Percentiles rank a stretch among this genome's conserved stretches.
Conservation (phyloP, 2,888 invertebrate species). For the Mantis religiosa region DNA sequence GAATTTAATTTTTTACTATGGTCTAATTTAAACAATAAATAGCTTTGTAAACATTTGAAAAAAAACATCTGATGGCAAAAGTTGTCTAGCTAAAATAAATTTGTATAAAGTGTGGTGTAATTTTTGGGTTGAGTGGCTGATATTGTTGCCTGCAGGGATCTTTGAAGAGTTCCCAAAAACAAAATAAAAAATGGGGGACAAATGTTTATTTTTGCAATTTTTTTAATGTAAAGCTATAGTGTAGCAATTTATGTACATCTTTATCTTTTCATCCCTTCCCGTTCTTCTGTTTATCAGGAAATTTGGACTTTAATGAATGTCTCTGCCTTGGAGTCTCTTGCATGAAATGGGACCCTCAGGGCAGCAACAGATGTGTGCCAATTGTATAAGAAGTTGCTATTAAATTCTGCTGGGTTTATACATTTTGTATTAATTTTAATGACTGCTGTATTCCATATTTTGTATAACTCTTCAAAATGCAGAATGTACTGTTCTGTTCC, state of each 20-base stretch:
- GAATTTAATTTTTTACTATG: constrained; percentile 32
- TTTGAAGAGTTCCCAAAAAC: constrained; percentile 14
- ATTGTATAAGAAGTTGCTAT: constrained; percentile 26
- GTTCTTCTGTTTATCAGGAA: not conserved
- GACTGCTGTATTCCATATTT: constrained; percentile 33
- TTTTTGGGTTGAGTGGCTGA: constrained; percentile 31
- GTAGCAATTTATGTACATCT: constrained; percentile 15
- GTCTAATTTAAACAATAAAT: constrained; percentile 33
- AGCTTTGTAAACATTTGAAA: constrained; percentile 32
- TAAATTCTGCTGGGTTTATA: constrained; percentile 32
- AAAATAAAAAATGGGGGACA: constrained; percentile 24
- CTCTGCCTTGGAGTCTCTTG: constrained; percentile 5
- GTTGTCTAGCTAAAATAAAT: constrained; percentile 28
- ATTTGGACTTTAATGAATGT: constrained; percentile 10
- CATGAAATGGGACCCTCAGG: not conserved
- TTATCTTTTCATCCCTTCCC: constrained; percentile 8
- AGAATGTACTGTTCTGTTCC: constrained; percentile 32
- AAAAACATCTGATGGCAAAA: constrained; percentile 18
- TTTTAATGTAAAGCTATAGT: constrained; percentile 23
- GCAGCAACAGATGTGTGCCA: constrained; percentile 30
- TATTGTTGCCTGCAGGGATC: constrained; percentile 26
- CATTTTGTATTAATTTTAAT: constrained; percentile 33
- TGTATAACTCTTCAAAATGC: constrained; percentile 30
- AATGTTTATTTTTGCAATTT: constrained; percentile 25
- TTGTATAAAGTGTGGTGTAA: constrained; percentile 33